These are phyloP conservation scores for Nebria salina DNA, from an alignment of 2,888 invertebrate species.

Conservation along the genomic window DNA sequence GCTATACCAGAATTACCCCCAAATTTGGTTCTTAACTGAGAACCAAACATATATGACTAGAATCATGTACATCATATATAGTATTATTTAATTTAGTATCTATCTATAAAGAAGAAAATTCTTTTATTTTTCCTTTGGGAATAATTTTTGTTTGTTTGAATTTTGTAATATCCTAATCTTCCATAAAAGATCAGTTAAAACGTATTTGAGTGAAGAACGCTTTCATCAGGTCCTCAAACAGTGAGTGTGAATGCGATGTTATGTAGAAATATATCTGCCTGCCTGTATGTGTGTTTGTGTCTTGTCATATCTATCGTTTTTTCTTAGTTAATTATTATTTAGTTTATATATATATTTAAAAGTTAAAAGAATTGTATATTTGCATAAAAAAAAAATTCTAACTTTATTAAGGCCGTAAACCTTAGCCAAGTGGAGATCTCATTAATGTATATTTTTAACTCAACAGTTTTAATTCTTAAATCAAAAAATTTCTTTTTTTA, in stretches of 20 bases:
- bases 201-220: background rate
- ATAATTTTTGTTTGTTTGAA: too few relatives aligned
- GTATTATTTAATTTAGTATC: too few relatives aligned
- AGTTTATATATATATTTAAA: background rate
- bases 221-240: background rate
- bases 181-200: background rate
- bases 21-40: too few relatives aligned
- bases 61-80: too few relatives aligned
- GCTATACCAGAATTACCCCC: too few relatives aligned
- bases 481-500: background rate
- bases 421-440: constrained; percentile 40
- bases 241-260: background rate
- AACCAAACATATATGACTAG: too few relatives aligned
- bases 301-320: background rate
- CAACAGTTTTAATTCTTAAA: background rate
- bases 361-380: constrained; percentile 31
- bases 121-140: background rate
- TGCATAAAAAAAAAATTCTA: constrained; percentile 27
- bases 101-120: background rate
- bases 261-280: background rate
- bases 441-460: constrained; percentile 26
- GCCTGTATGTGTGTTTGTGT: background rate
- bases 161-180: background rate
- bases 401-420: constrained; percentile 24
- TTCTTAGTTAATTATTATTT: background rate